Evolutionary conservation across 2,113 vertebrate species (phyloP), one percentile per base, ranked within the genome.

Genomic region (Psittacus erithacus): DNA sequence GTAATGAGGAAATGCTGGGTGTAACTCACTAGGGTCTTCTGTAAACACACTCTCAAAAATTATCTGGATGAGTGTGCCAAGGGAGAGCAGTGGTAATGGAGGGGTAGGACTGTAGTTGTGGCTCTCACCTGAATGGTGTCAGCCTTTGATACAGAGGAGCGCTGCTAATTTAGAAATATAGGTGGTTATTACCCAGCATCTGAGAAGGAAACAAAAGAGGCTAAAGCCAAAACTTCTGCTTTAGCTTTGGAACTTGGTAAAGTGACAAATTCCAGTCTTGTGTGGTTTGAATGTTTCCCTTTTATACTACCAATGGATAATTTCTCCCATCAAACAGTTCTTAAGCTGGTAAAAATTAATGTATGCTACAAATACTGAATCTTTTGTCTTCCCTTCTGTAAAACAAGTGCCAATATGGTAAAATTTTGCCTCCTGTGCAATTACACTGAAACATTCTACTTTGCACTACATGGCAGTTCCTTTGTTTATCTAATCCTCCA

Each of bases 401-500:
- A 50, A 74, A 28, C 23, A 83, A 75, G 19, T 29, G 71, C 65
- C 78, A 17, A 33, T 52, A n/a, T 1, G 7, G 28, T 91, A 55
- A 75, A 86, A 15, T 67, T 39, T 44, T 22, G 13, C 10, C 38
- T 33, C 13, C 59, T 43, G 1, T 33, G 38, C 39, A 50, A 4
- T 75, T 50, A 10, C 10, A 22, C 15, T 44, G 68, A 53, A 73
- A 17, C n/a, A 9, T 6, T 41, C 43, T 50, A 10, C 47, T 6
- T 24, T 50, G 33, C 1, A 0, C 55, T 71, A 67, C 31, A 4
- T 76, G 49, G 59, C 53, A 65, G 18, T 31, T 41, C 17, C 43
- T 85, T 92, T 96, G 75, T 91, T 76, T 17, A 10, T 68, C 35
- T 91, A 75, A 86, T 90, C 80, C 39, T 71, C 35, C 2, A 10